These are phyloP conservation scores for Fragum whitleyi DNA, from an alignment of 2,888 invertebrate genomes.

Conservation along the genomic window DNA sequence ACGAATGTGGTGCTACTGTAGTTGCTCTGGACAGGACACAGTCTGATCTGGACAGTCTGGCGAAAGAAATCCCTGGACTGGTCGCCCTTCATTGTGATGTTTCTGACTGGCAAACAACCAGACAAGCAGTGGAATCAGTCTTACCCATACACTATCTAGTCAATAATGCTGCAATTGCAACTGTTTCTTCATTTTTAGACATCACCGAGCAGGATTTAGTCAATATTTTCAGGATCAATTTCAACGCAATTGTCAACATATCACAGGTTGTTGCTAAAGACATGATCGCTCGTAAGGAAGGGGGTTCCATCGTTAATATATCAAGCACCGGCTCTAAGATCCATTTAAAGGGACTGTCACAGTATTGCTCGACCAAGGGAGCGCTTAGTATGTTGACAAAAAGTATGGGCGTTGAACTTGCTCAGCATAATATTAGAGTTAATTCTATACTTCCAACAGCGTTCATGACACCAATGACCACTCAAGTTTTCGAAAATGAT, in stretches of 20 bases:
- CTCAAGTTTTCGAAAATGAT: neutral
- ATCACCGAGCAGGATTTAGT: neutral
- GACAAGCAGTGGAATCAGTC: neutral
- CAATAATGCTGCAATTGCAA: conserved; percentile 7
- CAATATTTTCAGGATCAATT: neutral
- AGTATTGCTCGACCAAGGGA: neutral
- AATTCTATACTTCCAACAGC: conserved; percentile 3
- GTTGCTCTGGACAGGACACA: neutral
- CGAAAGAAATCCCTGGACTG: neutral
- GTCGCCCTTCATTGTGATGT: conserved; percentile 6
- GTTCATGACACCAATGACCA: neutral
- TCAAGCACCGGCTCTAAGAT: conserved; percentile 5
- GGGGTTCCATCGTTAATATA: conserved; percentile 16
- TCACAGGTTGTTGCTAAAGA: conserved; percentile 19
- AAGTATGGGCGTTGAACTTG: conserved; percentile 6
- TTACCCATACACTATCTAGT: conserved; percentile 17
- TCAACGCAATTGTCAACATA: conserved; percentile 6
- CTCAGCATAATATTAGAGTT: conserved; percentile 12
- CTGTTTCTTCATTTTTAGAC: neutral
- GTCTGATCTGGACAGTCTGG: conserved; percentile 11
- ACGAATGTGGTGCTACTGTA: neutral
- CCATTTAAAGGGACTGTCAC: neutral
- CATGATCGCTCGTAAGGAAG: neutral
- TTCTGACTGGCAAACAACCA: neutral
- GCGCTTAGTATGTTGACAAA: neutral